A percentile compares a stretch with the other conserved stretches of the same genome.
phyloP scores from a whole-genome alignment of 2,888 invertebrate genomes.

The Polyommatus iphigenia region DNA sequence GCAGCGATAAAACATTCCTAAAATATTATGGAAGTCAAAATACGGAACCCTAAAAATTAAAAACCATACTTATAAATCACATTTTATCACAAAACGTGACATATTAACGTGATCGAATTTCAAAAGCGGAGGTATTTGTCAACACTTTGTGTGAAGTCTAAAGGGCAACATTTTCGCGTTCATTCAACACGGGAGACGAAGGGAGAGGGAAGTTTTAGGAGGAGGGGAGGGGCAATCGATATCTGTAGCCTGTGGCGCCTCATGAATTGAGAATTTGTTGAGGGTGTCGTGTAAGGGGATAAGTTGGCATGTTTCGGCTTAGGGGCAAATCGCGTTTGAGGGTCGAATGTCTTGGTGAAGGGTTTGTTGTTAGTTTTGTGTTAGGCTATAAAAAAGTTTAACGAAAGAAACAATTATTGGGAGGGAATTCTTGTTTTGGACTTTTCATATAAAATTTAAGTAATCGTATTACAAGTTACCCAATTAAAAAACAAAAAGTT shows the following conservation, averaged over 20 bases:
- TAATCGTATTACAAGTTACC: too few species aligned
- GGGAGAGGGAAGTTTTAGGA: not conserved
- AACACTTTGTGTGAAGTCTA: not conserved
- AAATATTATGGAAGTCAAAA: too few species aligned
- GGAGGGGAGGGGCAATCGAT: not conserved
- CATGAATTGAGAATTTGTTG: slow-evolving; percentile 22
- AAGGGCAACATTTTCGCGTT: slow-evolving; percentile 15
- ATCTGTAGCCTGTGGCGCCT: not conserved
- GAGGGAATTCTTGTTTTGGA: too few species aligned
- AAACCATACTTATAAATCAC: not conserved
- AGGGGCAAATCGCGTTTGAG: not conserved
- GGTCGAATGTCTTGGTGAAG: not conserved
- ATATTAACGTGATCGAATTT: not conserved
- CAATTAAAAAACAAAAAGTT: too few species aligned
- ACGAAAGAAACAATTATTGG: too few species aligned
- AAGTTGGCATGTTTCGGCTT: not conserved
- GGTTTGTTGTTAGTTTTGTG: not conserved
- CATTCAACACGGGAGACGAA: not conserved
- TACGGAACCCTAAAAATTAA: not conserved
- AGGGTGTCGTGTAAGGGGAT: slow-evolving; percentile 19
- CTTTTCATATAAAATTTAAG: too few species aligned
- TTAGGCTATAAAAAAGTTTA: too few species aligned
- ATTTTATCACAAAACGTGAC: not conserved
- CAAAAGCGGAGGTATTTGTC: not conserved
- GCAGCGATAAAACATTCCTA: too few species aligned